phyloP scores from a whole-genome alignment of 2,113 vertebrate genomes.

The Zingel zingel region DNA sequence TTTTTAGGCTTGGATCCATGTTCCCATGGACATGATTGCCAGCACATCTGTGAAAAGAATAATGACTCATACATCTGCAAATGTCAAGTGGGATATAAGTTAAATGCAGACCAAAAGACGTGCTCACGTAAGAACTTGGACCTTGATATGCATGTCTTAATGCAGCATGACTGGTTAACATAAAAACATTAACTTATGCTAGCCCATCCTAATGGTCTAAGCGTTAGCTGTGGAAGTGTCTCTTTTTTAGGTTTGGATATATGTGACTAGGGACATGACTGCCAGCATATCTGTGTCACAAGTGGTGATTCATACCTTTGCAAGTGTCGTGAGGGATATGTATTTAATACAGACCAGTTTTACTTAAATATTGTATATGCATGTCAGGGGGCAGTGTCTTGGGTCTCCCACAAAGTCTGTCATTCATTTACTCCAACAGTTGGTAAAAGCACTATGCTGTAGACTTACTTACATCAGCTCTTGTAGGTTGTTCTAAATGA shows the following conservation, averaged over 20 bases:
- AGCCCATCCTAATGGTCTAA: background rate
- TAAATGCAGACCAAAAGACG: constrained; percentile 83
- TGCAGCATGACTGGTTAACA: background rate
- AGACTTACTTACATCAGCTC: background rate
- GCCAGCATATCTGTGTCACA: constrained; percentile 84
- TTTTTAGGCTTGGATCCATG: constrained; percentile 73
- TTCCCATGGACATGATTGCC: constrained; percentile 76
- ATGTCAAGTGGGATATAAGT: constrained; percentile 79
- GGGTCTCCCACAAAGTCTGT: background rate
- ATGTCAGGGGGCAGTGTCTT: too few relatives aligned
- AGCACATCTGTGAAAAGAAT: constrained; percentile 81
- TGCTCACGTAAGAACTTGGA: constrained; percentile 74
- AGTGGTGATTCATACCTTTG: constrained; percentile 72
- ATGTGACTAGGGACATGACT: constrained; percentile 82
- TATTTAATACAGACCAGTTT: constrained; percentile 82
- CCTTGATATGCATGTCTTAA: background rate
- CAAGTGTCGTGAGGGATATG: constrained; percentile 82
- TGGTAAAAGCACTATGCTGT: background rate
- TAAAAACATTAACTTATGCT: background rate
- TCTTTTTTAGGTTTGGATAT: constrained; percentile 73
- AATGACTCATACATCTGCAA: constrained; percentile 71
- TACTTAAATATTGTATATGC: background rate
- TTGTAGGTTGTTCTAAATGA: background rate
- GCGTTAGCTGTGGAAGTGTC: constrained; percentile 8
- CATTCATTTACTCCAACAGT: background rate